Evolutionary conservation across 2,888 invertebrate species (phyloP), one percentile per base, ranked within the genome.

Genomic region (Ectemnius continuus): DNA sequence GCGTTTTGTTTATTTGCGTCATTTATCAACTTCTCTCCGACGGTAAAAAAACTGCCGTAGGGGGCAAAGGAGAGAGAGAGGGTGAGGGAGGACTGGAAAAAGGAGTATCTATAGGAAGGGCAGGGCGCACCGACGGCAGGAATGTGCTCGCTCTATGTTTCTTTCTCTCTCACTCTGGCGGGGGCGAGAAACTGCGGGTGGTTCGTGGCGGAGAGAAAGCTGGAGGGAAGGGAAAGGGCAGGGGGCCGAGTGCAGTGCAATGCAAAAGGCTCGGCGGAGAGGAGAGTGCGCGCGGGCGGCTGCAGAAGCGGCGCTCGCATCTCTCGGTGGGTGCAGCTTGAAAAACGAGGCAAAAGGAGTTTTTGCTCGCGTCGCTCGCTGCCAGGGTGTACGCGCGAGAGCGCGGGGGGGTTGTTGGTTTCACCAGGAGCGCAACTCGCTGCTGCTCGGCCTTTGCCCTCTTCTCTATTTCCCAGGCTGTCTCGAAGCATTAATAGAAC

Each of bases 1-100:
- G 16, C 62, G 26, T 80, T 81, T 79, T 58, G 73, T 73, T 77
- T 81, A 76, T 82, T 82, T 73, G 78, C 75, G 62, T 81, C 82
- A 72, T 82, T 81, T 80, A 82, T 82, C 81, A 81, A 75, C 52
- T 75, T 73, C 70, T 60, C 61, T 48, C 52, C 14, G 72, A 58
- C 66, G 48, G 48, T 66, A 61, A 69, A 79, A 79, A 72, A 36
- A 26, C 45, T 57, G 62, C 28, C 67, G 66, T 64, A 23, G 23
- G 3, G 65, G 28, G 26, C 18, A 60, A 26, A 46, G 14, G 65
- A 28, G 56, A 71, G 65, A 56, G 58, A 23, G 52, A 52, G 45
- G 18, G 46, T 11, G 62, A 47, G 28, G 61, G 18, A 11, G 59
- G 52, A 46, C 6, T 26, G 18, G 56, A 36, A n/a, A 36, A 36